These are phyloP conservation scores for Orgyia antiqua DNA, from an alignment of 2,888 invertebrate genomes.

Conservation along the genomic window DNA sequence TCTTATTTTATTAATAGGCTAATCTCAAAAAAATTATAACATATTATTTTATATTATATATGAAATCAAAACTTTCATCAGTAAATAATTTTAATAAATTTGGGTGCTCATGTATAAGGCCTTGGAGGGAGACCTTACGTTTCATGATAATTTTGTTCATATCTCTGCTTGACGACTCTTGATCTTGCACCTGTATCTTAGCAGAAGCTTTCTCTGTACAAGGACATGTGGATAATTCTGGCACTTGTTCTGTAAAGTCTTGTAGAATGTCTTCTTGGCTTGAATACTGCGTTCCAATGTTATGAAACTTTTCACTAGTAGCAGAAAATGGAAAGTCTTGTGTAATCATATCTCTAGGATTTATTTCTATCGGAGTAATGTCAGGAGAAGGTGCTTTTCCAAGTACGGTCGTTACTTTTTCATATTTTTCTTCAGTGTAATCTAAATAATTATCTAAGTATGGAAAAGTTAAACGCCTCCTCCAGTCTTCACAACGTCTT, in stretches of 20 bases:
- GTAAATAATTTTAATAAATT: slow-evolving; percentile 56
- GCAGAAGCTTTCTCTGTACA: slow-evolving; percentile 29
- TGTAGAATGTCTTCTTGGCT: slow-evolving; percentile 57
- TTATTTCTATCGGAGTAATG: slow-evolving; percentile 28
- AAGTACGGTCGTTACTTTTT: slow-evolving; percentile 44
- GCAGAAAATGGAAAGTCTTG: slow-evolving; percentile 46
- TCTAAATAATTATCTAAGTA: slow-evolving; percentile 46
- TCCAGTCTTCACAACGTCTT: slow-evolving; percentile 39
- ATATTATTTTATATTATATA: slow-evolving; percentile 19
- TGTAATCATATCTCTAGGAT: slow-evolving; percentile 36
- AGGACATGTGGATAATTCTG: slow-evolving; percentile 30
- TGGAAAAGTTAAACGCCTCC: slow-evolving; percentile 38
- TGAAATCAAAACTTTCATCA: slow-evolving; percentile 55
- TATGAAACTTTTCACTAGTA: slow-evolving; percentile 43
- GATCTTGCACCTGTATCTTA: slow-evolving; percentile 12
- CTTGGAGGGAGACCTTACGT: slow-evolving; percentile 44
- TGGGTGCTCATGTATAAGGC: slow-evolving; percentile 43
- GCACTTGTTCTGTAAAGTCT: slow-evolving; percentile 29
- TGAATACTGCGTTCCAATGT: slow-evolving; percentile 56
- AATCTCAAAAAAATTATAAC: no score
- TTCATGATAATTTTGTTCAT: slow-evolving; percentile 31
- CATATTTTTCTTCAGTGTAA: slow-evolving; percentile 56
- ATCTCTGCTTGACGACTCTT: slow-evolving; percentile 22
- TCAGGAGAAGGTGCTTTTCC: slow-evolving; percentile 19
- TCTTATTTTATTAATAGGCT: no score